Base-by-base conservation (phyloP, 1,140 invertebrate genomes). In the Heliothis subflexa region DNA sequence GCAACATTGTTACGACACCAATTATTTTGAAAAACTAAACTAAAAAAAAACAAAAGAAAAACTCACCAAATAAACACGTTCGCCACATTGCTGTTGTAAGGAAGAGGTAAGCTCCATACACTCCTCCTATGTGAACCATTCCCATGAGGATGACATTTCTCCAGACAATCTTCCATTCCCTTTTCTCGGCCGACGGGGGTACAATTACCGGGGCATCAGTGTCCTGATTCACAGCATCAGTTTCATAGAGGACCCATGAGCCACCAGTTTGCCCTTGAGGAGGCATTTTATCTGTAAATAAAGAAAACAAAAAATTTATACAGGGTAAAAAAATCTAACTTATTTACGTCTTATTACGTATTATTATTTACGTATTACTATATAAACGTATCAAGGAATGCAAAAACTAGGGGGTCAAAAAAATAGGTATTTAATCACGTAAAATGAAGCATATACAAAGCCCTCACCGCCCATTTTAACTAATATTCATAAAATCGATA, bases 111-210 rank as follows among this genome's bases (percentile, higher is more conserved):
- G 96, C 66, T 25, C 97, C 97, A 87, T 97, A 97, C 0, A 98
- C 33, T 12, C 97, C 96, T 33, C 95, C 96, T 0, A 96, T 21
- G 89, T 99, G 98, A 1, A 98, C 95, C 0, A 96, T 91, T 0
- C 88, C 64, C 88, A 98, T 97, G 0, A 97, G 87, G 0, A 96
- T 87, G 2, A 98, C 96, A 88, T 98, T 98, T 81, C 96, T 95
- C 98, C 98, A 98, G 0, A 98, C 97, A 0, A 93, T 91, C 54
- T 90, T 57, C 74, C 97, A 96, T 80, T 87, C 86, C 21, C 95
- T 92, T 80, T 95, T 88, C 80, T 93, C 82, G 18, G 85, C 84
- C 76, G 93, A 83, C 73, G 89, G 88, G 79, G 92, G 55, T 25
- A 84, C 80, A 13, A 80, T 75, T 7, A 88, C 77, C 18, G 81